A percentile compares a stretch with the other conserved stretches of the same genome.
These are phyloP conservation scores for Chorisops tibialis DNA, from an alignment of 2,888 invertebrate genomes.

Conservation along the genomic window DNA sequence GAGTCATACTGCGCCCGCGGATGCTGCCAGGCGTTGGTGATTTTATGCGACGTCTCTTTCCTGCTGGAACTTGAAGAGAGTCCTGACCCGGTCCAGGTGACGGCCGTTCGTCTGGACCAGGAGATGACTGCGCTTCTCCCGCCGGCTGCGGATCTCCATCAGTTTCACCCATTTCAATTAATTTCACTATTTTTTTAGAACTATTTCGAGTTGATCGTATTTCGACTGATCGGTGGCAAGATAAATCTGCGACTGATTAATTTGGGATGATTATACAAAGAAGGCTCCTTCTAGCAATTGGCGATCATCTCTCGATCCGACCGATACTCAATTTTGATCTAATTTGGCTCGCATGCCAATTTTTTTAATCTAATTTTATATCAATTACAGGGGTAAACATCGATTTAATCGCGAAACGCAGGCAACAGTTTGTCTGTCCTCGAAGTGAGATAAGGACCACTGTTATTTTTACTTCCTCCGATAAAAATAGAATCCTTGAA, in stretches of 20 bases:
- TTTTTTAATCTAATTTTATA: constrained; percentile 28
- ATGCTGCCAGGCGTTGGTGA: constrained; percentile 50
- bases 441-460: not conserved
- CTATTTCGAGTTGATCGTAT: constrained; percentile 39
- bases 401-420: constrained; percentile 6
- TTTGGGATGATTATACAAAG: constrained; percentile 29
- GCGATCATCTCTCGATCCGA: constrained; percentile 22
- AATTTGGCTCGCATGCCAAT: constrained; percentile 37
- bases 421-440: not conserved
- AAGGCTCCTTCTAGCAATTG: not conserved
- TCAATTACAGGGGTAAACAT: constrained; percentile 9
- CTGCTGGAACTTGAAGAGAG: constrained; percentile 46
- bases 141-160: constrained; percentile 48
- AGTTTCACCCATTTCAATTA: constrained; percentile 45
- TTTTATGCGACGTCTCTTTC: constrained; percentile 48
- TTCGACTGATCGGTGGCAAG: constrained; percentile 51
- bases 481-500: constrained; percentile 11
- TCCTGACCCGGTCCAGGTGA: constrained; percentile 44
- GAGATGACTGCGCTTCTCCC: constrained; percentile 42
- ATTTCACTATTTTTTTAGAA: constrained; percentile 25
- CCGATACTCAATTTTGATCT: constrained; percentile 34
- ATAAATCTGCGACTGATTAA: constrained; percentile 51
- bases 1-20: constrained; percentile 51
- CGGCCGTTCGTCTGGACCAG: constrained; percentile 39
- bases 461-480: constrained; percentile 5